Percentiles rank a stretch among this genome's conserved stretches.
Conservation (phyloP, 2,113 vertebrate genomes). For the Phyllostomus discolor region DNA sequence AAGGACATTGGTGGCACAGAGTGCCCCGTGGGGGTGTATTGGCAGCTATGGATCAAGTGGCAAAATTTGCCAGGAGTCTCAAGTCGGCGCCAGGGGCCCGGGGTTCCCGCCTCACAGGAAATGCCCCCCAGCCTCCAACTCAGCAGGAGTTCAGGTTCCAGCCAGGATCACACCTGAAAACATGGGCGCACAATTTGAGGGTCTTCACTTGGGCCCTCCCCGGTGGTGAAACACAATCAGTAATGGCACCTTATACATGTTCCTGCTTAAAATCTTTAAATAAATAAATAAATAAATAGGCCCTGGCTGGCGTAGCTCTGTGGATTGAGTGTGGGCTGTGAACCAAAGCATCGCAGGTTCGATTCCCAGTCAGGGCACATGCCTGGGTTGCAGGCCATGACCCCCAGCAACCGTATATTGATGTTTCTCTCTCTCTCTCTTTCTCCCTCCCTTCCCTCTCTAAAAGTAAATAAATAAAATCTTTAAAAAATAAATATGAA, state of each 20-base stretch:
- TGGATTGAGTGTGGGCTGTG: no score
- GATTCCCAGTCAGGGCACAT: no score
- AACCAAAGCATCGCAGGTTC: no score
- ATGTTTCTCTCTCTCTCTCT: no score
- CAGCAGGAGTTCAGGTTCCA: background rate
- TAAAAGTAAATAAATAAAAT: no score
- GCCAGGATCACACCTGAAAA: background rate
- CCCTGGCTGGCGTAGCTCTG: no score
- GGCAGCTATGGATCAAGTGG: background rate
- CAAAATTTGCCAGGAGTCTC: accelerated
- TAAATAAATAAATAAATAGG: no score
- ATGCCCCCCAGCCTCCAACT: accelerated
- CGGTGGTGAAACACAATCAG: background rate
- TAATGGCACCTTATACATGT: background rate
- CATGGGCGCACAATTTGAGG: accelerated
- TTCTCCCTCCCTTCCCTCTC: no score
- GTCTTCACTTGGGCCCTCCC: background rate
- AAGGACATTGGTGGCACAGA: background rate
- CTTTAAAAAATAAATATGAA: no score
- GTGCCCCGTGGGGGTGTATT: accelerated
- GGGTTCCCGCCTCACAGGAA: accelerated
- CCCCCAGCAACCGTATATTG: no score
- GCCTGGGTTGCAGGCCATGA: no score
- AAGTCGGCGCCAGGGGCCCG: accelerated
- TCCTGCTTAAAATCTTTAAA: background rate